These are phyloP conservation scores for Pygmarrhopalites habei DNA, from an alignment of 1,140 invertebrate species.

Conservation along the genomic window DNA sequence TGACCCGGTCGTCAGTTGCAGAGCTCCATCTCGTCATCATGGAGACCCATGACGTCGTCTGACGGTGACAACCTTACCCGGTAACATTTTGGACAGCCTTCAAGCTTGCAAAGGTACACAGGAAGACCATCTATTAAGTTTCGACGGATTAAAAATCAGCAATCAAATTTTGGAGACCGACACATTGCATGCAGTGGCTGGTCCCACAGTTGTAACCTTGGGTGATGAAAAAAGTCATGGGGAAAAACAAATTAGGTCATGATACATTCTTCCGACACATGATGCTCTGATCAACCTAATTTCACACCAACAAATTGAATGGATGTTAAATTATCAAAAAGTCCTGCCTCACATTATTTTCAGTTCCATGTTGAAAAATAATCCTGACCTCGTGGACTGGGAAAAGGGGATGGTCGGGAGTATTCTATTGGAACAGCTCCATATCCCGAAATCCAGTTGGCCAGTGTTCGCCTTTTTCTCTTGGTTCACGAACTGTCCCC, in stretches of 20 bases:
- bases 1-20: constrained; percentile 1
- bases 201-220: too few species aligned
- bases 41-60: neutral
- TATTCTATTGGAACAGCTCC: constrained; percentile 9
- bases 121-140: too few species aligned
- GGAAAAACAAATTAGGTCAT: neutral
- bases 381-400: constrained; percentile 14
- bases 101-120: neutral
- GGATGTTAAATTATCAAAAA: too few species aligned
- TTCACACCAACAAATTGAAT: too few species aligned
- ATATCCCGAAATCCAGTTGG: constrained; percentile 8
- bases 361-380: constrained; percentile 18
- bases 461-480: constrained; percentile 4
- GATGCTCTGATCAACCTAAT: neutral
- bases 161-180: too few species aligned
- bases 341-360: too few species aligned
- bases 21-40: constrained; percentile 3
- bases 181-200: too few species aligned
- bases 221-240: neutral
- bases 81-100: neutral
- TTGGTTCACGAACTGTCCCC: constrained; percentile 21
- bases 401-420: constrained; percentile 17
- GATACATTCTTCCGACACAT: constrained; percentile 2
- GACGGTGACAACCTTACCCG: constrained; percentile 9
- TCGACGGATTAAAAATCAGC: too few species aligned